These are phyloP conservation scores for Drosophila simulans DNA, from an alignment of 1,140 invertebrate genomes.

Conservation along the genomic window DNA sequence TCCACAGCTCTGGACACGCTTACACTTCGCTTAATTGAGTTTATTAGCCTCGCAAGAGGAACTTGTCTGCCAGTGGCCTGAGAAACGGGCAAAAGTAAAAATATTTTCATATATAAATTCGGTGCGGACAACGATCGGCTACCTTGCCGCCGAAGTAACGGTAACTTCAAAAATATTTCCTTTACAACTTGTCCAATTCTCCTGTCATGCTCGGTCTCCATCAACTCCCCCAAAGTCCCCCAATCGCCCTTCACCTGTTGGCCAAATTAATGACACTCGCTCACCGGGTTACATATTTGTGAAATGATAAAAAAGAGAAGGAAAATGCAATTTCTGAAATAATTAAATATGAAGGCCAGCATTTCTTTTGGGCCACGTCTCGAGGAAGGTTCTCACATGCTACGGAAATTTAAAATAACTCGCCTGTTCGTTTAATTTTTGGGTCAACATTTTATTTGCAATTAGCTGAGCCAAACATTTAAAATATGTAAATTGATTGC, in stretches of 20 bases:
- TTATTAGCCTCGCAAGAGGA: conserved; percentile 54
- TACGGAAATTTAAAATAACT: conserved; percentile 44
- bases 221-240: neutral
- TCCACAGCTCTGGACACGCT: conserved; percentile 37
- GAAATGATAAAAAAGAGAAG: conserved; percentile 49
- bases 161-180: conserved; percentile 76
- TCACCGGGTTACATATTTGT: conserved; percentile 29
- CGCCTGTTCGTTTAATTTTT: conserved; percentile 43
- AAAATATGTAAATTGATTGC: conserved; percentile 59
- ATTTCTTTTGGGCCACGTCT: conserved; percentile 43
- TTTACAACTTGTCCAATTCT: conserved; percentile 70
- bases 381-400: conserved; percentile 40
- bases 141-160: conserved; percentile 64
- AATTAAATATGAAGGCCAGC: conserved; percentile 72
- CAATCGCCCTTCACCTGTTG: conserved; percentile 28
- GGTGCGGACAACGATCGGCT: conserved; percentile 52
- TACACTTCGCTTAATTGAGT: conserved; percentile 75
- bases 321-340: conserved; percentile 75
- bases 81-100: conserved; percentile 34
- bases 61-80: conserved; percentile 18
- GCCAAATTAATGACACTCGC: conserved; percentile 76
- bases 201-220: conserved; percentile 63
- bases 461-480: conserved; percentile 44
- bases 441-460: conserved; percentile 62
- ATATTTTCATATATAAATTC: conserved; percentile 61